phyloP scores from a whole-genome alignment of 2,113 vertebrate species.

The Dascyllus trimaculatus region DNA sequence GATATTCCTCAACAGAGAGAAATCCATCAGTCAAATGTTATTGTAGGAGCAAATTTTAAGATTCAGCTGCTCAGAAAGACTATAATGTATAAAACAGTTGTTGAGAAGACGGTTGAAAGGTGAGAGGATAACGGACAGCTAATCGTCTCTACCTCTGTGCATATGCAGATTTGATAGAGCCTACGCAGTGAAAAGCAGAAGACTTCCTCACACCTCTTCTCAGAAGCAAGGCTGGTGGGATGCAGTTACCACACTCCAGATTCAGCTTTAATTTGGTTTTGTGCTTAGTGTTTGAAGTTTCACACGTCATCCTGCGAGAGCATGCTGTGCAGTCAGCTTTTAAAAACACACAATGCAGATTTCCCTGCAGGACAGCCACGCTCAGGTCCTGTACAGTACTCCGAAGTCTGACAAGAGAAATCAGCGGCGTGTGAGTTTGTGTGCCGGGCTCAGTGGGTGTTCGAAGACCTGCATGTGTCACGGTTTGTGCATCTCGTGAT shows the following conservation, averaged over 20 bases:
- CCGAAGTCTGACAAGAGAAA: neutral
- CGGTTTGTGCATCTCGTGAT: conserved; percentile 31
- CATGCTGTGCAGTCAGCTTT: neutral
- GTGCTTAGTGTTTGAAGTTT: neutral
- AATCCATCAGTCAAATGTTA: too few species aligned
- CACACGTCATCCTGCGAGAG: neutral
- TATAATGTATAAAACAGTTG: too few species aligned
- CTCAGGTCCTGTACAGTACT: neutral
- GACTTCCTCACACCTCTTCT: neutral
- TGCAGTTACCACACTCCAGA: neutral
- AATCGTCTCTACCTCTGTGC: neutral
- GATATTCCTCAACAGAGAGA: too few species aligned
- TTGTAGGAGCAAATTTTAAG: too few species aligned
- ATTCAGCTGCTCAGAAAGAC: too few species aligned
- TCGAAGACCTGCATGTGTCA: conserved; percentile 27
- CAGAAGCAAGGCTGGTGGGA: neutral
- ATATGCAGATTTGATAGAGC: neutral
- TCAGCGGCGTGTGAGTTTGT: neutral
- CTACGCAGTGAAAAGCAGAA: neutral
- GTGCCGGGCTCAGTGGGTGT: neutral
- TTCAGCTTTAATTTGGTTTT: neutral
- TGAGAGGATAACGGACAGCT: too few species aligned
- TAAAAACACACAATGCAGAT: neutral
- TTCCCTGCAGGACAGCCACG: neutral
- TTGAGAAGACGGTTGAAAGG: too few species aligned